A percentile compares a stretch with the other conserved stretches of the same genome.
Evolutionary conservation across 2,797 vertebrate genomes (phyloP).

Genomic region (Cephalopachus bancanus): DNA sequence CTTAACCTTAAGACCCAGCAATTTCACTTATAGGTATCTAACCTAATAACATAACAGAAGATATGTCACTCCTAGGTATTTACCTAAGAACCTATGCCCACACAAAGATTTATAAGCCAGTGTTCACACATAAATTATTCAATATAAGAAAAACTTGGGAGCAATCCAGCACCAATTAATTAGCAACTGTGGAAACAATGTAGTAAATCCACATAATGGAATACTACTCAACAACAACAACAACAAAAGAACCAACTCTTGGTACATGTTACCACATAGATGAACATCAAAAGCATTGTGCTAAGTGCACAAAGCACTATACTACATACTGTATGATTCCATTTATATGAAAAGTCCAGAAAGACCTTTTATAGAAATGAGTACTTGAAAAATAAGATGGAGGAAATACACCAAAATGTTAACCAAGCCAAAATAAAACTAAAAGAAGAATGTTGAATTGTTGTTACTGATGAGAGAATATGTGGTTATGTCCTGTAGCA

Average conservation of each 20-base stretch:
- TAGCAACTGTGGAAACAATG: background rate
- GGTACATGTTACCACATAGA: background rate
- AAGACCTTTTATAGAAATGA: background rate
- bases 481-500: background rate
- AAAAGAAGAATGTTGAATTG: background rate
- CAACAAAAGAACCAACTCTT: background rate
- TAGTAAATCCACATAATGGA: background rate
- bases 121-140: background rate
- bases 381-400: slow-evolving; percentile 10
- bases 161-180: background rate
- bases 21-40: background rate
- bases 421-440: slow-evolving; percentile 13
- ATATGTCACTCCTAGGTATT: background rate
- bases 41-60: background rate
- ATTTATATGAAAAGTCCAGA: background rate
- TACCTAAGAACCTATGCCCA: background rate
- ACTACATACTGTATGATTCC: background rate
- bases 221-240: background rate
- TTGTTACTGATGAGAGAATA: background rate
- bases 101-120: background rate
- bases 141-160: background rate
- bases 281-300: background rate
- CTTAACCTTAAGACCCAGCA: background rate
- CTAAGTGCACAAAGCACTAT: background rate
- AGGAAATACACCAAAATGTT: background rate